Percentiles rank a stretch among this genome's conserved stretches.
Conservation (phyloP, 2,113 vertebrate species). For the Pelvicachromis taeniatus region DNA sequence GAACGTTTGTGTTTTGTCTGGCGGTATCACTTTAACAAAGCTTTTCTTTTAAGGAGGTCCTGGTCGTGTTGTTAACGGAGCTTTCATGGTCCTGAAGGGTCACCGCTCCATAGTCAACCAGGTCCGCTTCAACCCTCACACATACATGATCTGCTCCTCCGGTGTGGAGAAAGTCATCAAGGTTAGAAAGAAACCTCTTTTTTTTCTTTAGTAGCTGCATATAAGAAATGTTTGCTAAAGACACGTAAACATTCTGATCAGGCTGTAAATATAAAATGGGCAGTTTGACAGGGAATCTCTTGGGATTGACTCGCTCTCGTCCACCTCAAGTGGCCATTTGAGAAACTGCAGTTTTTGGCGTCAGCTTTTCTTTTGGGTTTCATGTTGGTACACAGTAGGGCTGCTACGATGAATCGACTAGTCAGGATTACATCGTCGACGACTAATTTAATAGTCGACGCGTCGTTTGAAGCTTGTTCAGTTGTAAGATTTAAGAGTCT, state of each 20-base stretch:
- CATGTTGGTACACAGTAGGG: background rate
- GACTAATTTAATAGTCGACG: too few relatives aligned
- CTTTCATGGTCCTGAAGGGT: conserved; percentile 97
- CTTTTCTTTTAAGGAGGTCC: conserved; percentile 77
- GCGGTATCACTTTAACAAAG: background rate
- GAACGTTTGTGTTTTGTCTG: background rate
- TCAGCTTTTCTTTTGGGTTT: background rate
- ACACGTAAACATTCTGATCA: background rate
- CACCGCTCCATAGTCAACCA: conserved; percentile 99
- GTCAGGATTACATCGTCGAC: too few relatives aligned
- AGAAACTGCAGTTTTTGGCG: background rate
- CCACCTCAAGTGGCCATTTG: background rate
- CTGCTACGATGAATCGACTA: too few relatives aligned
- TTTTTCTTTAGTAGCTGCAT: background rate
- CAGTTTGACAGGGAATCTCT: background rate
- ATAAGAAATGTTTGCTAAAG: background rate
- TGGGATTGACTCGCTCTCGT: background rate
- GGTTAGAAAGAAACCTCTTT: conserved; percentile 70
- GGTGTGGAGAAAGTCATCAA: conserved; percentile 99
- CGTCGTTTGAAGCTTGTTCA: too few relatives aligned
- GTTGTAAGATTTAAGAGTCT: too few relatives aligned
- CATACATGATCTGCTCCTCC: conserved; percentile 98
- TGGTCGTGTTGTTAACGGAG: conserved; percentile 93
- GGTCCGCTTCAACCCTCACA: conserved; percentile 96
- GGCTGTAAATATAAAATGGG: background rate